phyloP scores from a whole-genome alignment of 2,113 vertebrate genomes.

The Genyomyrus donnyi region DNA sequence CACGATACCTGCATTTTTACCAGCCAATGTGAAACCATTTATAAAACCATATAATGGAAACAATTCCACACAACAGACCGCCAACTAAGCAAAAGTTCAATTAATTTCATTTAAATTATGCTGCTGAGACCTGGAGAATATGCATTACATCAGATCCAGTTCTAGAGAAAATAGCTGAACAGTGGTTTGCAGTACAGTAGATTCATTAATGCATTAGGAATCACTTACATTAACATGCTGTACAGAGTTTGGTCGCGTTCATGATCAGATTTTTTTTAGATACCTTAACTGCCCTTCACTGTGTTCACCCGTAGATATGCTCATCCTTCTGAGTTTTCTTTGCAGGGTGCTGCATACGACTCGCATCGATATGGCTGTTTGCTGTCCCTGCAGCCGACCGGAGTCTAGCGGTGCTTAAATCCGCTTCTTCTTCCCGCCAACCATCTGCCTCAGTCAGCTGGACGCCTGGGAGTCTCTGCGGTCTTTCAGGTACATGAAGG shows the following conservation, averaged over 20 bases:
- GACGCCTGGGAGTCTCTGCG: neutral
- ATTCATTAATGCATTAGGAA: neutral
- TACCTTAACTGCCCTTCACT: neutral
- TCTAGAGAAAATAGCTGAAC: neutral
- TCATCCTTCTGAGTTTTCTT: neutral
- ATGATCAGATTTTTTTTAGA: neutral
- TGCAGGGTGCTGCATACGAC: neutral
- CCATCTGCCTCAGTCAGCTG: slow-evolving; percentile 9
- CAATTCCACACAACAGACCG: neutral
- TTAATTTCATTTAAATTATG: neutral
- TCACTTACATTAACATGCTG: neutral
- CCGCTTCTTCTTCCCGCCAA: neutral
- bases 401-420: neutral
- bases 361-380: neutral
- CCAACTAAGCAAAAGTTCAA: neutral
- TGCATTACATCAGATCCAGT: neutral
- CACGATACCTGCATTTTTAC: neutral
- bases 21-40: neutral
- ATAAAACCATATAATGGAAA: neutral
- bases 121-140: neutral
- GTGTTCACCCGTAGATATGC: neutral
- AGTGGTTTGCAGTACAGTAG: neutral
- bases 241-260: neutral
- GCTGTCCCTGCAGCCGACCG: slow-evolving; percentile 5
- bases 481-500: neutral